phyloP scores from a whole-genome alignment of 1,140 invertebrate species.

The Homalodisca vitripennis region DNA sequence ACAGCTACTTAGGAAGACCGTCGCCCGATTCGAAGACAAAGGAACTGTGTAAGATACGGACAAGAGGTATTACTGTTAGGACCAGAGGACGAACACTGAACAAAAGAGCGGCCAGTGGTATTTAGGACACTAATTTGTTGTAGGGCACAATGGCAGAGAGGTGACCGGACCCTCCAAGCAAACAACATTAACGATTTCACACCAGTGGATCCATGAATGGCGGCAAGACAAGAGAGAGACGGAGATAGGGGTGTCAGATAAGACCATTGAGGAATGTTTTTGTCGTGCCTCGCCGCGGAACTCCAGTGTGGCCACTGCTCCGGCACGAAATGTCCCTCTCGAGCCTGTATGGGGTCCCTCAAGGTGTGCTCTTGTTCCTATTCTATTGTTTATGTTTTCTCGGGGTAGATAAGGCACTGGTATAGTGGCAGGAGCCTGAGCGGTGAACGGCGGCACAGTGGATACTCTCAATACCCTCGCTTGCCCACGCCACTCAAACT shows the following conservation, averaged over 20 bases:
- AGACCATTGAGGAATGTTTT: constrained; percentile 25
- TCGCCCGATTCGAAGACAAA: no score
- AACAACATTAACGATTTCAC: constrained; percentile 26
- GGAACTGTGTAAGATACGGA: no score
- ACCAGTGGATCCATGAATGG: constrained; percentile 22
- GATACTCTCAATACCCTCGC: no score
- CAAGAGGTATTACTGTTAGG: no score
- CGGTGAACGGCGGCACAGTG: no score
- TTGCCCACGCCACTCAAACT: not conserved
- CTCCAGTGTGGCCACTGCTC: constrained; percentile 7
- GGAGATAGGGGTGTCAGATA: constrained; percentile 17
- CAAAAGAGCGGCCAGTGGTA: not conserved
- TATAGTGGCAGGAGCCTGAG: no score
- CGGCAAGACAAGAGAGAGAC: not conserved
- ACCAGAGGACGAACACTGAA: not conserved
- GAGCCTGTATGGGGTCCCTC: no score
- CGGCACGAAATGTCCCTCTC: constrained; percentile 15
- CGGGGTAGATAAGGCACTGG: no score
- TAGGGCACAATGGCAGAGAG: not conserved
- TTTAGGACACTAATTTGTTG: constrained; percentile 24
- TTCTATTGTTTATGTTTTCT: not conserved
- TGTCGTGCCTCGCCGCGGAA: no score
- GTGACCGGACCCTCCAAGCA: not conserved
- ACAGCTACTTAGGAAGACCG: not conserved
- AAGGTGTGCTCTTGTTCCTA: not conserved